A percentile compares a stretch with the other conserved stretches of the same genome.
These are phyloP conservation scores for Mercenaria mercenaria DNA, from an alignment of 1,140 invertebrate species.

Conservation along the genomic window DNA sequence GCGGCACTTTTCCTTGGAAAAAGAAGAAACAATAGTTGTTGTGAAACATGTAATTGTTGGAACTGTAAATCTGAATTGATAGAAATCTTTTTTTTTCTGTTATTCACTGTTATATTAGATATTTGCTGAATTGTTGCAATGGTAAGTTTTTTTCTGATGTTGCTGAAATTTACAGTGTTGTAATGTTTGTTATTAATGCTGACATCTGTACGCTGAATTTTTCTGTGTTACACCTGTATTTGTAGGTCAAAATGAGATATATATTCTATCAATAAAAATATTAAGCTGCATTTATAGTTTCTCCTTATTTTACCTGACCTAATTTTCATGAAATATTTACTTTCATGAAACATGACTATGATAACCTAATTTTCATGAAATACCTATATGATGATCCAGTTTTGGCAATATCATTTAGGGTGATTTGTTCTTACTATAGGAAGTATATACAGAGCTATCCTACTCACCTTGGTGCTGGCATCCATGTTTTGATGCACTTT, in stretches of 20 bases:
- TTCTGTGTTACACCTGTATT: conserved; percentile 50
- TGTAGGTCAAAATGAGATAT: conserved; percentile 56
- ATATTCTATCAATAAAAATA: conserved; percentile 63
- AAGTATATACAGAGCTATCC: no score
- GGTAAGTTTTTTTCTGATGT: neutral
- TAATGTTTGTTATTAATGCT: conserved; percentile 43
- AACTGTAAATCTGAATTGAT: no score
- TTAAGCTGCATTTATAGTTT: conserved; percentile 10
- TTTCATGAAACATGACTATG: no score
- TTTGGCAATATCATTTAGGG: no score
- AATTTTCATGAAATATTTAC: neutral
- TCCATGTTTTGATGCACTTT: no score
- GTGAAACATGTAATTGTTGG: no score
- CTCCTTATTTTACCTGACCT: neutral
- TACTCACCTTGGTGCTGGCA: no score
- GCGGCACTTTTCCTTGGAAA: no score
- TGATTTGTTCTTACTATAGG: no score
- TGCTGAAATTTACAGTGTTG: conserved; percentile 6
- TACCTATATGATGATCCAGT: no score
- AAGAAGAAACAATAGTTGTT: no score
- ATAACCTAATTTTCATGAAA: no score
- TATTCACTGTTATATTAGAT: conserved; percentile 8
- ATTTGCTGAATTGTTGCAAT: neutral
- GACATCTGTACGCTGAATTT: conserved; percentile 32
- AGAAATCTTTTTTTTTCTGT: neutral